Evolutionary conservation across 2,113 vertebrate genomes (phyloP).

Genomic region (Oxyruncus cristatus): DNA sequence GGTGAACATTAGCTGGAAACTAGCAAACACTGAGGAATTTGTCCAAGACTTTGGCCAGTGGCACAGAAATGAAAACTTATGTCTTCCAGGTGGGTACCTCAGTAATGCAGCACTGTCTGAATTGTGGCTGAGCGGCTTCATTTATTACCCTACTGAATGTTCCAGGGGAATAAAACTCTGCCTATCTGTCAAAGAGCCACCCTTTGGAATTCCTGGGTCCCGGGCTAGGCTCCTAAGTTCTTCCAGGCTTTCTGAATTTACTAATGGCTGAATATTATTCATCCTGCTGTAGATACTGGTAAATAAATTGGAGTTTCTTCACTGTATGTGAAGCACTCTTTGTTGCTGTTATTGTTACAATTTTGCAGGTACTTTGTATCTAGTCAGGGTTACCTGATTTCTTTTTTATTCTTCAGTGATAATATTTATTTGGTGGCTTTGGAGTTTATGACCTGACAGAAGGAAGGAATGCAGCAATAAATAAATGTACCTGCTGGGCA

Average conservation of each 20-base stretch:
- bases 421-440: neutral
- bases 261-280: neutral
- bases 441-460: neutral
- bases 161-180: neutral
- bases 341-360: neutral
- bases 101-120: neutral
- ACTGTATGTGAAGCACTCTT: neutral
- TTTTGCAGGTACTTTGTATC: neutral
- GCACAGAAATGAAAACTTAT: slow-evolving; percentile 7
- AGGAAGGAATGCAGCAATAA: neutral
- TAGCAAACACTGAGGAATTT: slow-evolving; percentile 26
- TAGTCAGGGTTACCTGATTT: neutral
- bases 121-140: neutral
- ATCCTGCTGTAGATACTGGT: neutral
- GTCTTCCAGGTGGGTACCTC: slow-evolving; percentile 15
- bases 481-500: neutral
- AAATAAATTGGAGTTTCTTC: neutral
- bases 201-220: neutral
- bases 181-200: neutral
- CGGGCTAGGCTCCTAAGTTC: neutral
- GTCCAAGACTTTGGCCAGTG: neutral
- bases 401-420: neutral
- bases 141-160: neutral
- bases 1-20: slow-evolving; percentile 42
- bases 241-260: neutral